These are phyloP conservation scores for Apoda limacodes DNA, from an alignment of 2,888 invertebrate species.

Conservation along the genomic window DNA sequence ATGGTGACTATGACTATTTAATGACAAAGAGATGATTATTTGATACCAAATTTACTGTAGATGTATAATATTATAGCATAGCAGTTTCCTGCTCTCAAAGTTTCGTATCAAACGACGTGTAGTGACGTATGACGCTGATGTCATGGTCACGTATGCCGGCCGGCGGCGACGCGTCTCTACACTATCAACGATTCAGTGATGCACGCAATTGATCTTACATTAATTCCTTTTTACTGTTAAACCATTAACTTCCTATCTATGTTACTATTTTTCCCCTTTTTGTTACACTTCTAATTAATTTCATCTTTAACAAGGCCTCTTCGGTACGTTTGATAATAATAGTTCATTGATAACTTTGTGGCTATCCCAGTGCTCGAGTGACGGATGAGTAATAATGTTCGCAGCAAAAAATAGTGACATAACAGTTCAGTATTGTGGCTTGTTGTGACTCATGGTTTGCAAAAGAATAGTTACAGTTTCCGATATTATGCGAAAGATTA, in stretches of 20 bases:
- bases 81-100: neutral
- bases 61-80: conserved; percentile 16
- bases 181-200: too few relatives aligned
- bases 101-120: conserved; percentile 1
- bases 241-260: too few relatives aligned
- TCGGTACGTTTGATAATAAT: too few relatives aligned
- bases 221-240: too few relatives aligned
- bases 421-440: conserved; percentile 29
- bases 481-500: too few relatives aligned
- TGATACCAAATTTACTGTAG: conserved; percentile 30
- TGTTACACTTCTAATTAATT: too few relatives aligned
- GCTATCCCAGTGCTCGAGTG: conserved; percentile 28
- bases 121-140: conserved; percentile 47
- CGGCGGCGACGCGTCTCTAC: neutral
- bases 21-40: too few relatives aligned
- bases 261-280: too few relatives aligned
- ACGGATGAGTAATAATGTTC: conserved; percentile 46
- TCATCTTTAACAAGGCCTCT: too few relatives aligned
- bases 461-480: conserved; percentile 54
- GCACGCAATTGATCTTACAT: too few relatives aligned
- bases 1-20: too few relatives aligned
- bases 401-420: conserved; percentile 38
- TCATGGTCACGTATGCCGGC: conserved; percentile 38
- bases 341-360: conserved; percentile 40
- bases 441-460: conserved; percentile 43